Percentiles rank a stretch among this genome's conserved stretches.
Conservation (phyloP, 2,888 invertebrate species). For the Tricholauxania praeusta region DNA sequence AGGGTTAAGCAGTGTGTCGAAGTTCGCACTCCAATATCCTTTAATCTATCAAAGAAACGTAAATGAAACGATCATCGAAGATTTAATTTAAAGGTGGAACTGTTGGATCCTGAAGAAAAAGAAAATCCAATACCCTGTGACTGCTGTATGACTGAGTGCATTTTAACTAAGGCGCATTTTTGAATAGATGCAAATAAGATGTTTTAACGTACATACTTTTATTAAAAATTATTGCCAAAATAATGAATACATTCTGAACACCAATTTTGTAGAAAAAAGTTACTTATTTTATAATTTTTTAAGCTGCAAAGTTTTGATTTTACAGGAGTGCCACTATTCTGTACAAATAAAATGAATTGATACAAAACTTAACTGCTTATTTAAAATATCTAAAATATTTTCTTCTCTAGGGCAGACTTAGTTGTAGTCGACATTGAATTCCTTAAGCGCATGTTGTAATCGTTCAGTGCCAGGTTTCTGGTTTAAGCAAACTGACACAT, state of each 20-base stretch:
- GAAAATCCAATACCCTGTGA: slow-evolving; percentile 84
- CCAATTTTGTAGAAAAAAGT: slow-evolving; percentile 2
- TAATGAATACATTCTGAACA: slow-evolving; percentile 3
- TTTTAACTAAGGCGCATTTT: slow-evolving; percentile 72
- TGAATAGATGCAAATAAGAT: slow-evolving; percentile 52
- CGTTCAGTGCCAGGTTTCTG: slow-evolving; percentile 77
- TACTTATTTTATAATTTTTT: not conserved
- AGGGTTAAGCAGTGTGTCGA: slow-evolving; percentile 72
- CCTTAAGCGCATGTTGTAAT: slow-evolving; percentile 71
- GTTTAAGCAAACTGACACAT: slow-evolving; percentile 80
- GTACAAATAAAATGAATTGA: no score
- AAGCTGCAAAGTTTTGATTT: no score
- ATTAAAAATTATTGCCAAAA: slow-evolving; percentile 12
- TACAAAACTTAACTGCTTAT: no score
- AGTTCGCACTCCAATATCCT: slow-evolving; percentile 76
- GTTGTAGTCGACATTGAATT: slow-evolving; percentile 66
- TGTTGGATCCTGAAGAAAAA: slow-evolving; percentile 76
- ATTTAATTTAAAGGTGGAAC: slow-evolving; percentile 78
- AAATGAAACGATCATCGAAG: slow-evolving; percentile 55
- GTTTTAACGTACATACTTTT: not conserved
- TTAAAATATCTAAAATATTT: slow-evolving; percentile 39
- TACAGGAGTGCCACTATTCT: no score
- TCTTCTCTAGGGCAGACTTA: slow-evolving; percentile 47
- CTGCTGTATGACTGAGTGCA: slow-evolving; percentile 83
- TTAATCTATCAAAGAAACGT: slow-evolving; percentile 73